Evolutionary conservation across 37 sponge, comb jelly and placozoan genomes (phyloP).

Genomic region (Agelas oroides): DNA sequence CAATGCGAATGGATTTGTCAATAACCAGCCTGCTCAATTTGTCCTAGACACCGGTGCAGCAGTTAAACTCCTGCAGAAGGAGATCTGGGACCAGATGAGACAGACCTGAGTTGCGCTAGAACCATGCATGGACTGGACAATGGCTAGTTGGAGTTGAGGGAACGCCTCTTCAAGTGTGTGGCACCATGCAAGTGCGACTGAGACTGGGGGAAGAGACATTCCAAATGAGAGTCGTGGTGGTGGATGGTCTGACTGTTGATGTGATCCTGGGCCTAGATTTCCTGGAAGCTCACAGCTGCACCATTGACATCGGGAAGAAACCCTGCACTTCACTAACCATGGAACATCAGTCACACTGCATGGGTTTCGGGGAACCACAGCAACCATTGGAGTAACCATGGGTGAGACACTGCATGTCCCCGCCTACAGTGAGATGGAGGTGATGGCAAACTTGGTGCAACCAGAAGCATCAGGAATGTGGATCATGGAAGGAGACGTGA

Average conservation of each 20-base stretch:
- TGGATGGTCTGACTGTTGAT: neutral
- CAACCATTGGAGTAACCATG: neutral
- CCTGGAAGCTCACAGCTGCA: neutral
- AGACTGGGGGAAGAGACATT: neutral
- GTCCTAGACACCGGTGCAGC: too few relatives aligned
- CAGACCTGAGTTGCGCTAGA: neutral
- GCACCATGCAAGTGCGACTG: neutral
- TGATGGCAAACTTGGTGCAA: constrained; percentile 6
- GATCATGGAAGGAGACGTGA: neutral
- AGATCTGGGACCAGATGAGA: neutral
- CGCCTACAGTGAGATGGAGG: constrained; percentile 8
- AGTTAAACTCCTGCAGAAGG: neutral
- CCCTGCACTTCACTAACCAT: neutral
- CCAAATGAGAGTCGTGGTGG: neutral
- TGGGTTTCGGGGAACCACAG: neutral
- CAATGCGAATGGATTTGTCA: too few relatives aligned
- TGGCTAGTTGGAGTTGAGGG: neutral
- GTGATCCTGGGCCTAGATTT: neutral
- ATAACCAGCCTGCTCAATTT: too few relatives aligned
- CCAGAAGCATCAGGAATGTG: neutral
- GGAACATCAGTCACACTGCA: neutral
- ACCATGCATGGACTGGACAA: neutral
- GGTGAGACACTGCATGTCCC: neutral
- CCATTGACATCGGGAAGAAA: neutral
- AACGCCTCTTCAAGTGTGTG: neutral